Evolutionary conservation across 2,888 invertebrate species (phyloP), one percentile per base, ranked within the genome.

Genomic region (Lepas anatifera): DNA sequence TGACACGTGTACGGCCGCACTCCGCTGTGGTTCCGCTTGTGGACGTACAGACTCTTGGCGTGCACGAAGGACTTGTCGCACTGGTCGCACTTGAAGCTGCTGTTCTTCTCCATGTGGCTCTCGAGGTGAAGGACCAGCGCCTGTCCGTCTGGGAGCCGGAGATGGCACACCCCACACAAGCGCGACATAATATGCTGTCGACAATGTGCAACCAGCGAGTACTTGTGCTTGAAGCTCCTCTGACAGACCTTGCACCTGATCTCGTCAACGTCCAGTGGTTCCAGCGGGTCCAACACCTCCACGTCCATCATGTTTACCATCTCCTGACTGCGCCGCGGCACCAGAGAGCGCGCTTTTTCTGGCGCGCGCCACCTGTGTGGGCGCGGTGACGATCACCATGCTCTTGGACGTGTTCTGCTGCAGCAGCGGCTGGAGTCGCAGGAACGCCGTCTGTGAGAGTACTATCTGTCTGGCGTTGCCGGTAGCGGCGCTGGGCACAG

Each of bases 1-100:
- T 68, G 69, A 48, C 74, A 74, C 29, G 70, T 70, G 64, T 74
- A 74, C 0, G 74, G 74, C 50, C 73, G 73, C 52, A 73, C 74
- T 4, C 74, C 74, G 46, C 73, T 73, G 68, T 73, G 73, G 67
- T 73, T 74, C 32, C 74, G 67, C 41, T 72, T 70, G 68, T 73
- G 74, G 8, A 74, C 74, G 41, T 73, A 66, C 25, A 74, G 66
- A 68, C 73, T 74, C 43, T 73, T 73, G 37, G 74, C 72, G 58
- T 73, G 73, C 8, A 72, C 73, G 68, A 73, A 73, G 10, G 71
- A 70, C 27, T 72, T 67, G 46, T 72, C 74, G 70, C 74, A 73
- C 6, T 70, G 70, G 35, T 74, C 73, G 69, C 74, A 74, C 68
- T 74, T 37, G 25, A 64, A 64, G 22, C 10, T 64, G n/a, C 25